A percentile compares a stretch with the other conserved stretches of the same genome.
These are phyloP conservation scores for Ceyx melanurus DNA, from an alignment of 2,113 vertebrate genomes.

Conservation along the genomic window DNA sequence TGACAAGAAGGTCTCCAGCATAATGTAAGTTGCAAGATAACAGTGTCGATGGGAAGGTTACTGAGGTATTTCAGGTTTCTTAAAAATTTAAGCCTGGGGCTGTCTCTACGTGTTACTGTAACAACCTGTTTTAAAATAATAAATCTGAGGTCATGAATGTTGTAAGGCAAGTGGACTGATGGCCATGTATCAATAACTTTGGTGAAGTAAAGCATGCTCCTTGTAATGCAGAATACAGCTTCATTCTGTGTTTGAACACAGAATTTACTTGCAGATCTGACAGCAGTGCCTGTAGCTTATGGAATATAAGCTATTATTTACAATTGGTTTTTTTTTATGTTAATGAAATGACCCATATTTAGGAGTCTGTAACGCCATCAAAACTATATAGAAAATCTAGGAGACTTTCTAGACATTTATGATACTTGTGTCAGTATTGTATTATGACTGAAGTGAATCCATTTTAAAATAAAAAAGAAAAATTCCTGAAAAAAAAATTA, in stretches of 20 bases:
- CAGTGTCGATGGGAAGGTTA: background rate
- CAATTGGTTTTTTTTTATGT: accelerated
- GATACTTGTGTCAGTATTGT: background rate
- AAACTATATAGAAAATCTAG: background rate
- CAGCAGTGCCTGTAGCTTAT: background rate
- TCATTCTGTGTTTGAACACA: background rate
- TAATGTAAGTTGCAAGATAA: background rate
- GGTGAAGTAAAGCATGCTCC: background rate
- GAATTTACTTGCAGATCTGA: background rate
- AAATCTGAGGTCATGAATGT: background rate
- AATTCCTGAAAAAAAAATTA: background rate
- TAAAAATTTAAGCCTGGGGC: too few relatives aligned
- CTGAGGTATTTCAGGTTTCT: background rate
- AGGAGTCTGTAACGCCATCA: background rate
- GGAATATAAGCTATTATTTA: background rate
- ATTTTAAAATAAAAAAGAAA: background rate
- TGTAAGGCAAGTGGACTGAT: background rate
- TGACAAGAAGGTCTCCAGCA: background rate
- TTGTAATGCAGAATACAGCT: background rate
- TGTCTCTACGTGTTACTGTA: background rate
- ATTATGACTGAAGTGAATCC: background rate
- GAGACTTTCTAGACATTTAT: background rate
- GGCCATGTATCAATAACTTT: accelerated
- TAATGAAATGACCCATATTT: background rate
- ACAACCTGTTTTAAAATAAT: background rate